These are phyloP conservation scores for Myotis davidii DNA, from an alignment of 2,113 vertebrate species.

Conservation along the genomic window DNA sequence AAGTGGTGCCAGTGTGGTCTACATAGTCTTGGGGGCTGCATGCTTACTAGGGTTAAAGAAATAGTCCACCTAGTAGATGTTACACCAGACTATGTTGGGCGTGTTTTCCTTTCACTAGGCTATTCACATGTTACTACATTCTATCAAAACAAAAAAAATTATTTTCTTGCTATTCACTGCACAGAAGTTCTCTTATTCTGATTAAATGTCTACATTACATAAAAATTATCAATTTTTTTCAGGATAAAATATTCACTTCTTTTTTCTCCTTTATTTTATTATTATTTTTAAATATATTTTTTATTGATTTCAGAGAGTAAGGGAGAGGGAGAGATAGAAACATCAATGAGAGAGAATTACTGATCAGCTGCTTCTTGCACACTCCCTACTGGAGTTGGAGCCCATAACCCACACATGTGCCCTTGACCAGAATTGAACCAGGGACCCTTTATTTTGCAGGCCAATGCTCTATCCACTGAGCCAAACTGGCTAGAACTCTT, in stretches of 20 bases:
- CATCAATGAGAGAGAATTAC: no score
- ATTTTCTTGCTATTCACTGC: neutral
- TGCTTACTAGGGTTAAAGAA: neutral
- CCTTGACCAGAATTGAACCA: no score
- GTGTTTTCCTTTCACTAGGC: neutral
- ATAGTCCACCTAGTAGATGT: neutral
- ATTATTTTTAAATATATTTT: no score
- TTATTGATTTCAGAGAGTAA: no score
- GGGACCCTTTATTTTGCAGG: no score
- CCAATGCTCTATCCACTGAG: no score
- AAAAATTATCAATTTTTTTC: neutral
- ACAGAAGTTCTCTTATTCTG: neutral
- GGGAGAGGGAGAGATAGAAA: no score
- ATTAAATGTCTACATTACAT: neutral
- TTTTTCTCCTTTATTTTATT: neutral
- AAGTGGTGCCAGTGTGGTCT: neutral
- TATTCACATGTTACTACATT: neutral
- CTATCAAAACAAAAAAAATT: neutral
- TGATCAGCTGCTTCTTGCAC: no score
- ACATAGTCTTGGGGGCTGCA: neutral
- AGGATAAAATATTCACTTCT: neutral
- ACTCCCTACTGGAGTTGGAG: no score
- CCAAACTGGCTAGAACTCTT: neutral
- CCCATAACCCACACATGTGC: no score
- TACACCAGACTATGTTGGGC: neutral